Conservation (phyloP, 2,888 invertebrate genomes). For the Drosophila tripunctata region DNA sequence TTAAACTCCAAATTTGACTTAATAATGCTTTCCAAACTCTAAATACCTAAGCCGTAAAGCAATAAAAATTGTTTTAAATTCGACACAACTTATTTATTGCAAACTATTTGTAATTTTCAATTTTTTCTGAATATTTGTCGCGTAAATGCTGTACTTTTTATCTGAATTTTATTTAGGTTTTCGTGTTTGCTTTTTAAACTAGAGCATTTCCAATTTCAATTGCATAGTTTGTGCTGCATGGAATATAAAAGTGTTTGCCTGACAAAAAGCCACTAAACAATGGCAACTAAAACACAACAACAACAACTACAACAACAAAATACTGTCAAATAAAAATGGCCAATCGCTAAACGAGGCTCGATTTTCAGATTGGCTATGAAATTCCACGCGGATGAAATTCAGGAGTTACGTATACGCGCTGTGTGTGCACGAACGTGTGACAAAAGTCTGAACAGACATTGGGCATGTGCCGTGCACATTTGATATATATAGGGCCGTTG, state of each 20-base stretch:
- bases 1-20: neutral
- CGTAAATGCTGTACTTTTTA: constrained; percentile 24
- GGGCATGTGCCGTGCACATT: constrained; percentile 31
- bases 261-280: constrained; percentile 25
- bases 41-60: constrained; percentile 14
- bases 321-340: constrained; percentile 38
- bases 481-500: constrained; percentile 66
- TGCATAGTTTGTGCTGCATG: constrained; percentile 32
- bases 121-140: constrained; percentile 7
- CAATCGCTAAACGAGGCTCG: constrained; percentile 39
- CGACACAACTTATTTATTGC: constrained; percentile 29
- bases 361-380: constrained; percentile 35
- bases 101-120: neutral
- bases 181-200: constrained; percentile 18
- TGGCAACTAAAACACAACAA: constrained; percentile 21
- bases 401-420: constrained; percentile 54
- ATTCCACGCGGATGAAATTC: constrained; percentile 20
- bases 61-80: constrained; percentile 23
- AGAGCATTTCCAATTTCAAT: constrained; percentile 22
- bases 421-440: constrained; percentile 32
- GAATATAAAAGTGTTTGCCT: constrained; percentile 36
- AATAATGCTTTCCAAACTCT: neutral
- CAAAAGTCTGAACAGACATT: constrained; percentile 7
- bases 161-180: constrained; percentile 27
- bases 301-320: constrained; percentile 7